phyloP scores from a whole-genome alignment of 2,797 vertebrate genomes.

The Poeciliopsis turneri region DNA sequence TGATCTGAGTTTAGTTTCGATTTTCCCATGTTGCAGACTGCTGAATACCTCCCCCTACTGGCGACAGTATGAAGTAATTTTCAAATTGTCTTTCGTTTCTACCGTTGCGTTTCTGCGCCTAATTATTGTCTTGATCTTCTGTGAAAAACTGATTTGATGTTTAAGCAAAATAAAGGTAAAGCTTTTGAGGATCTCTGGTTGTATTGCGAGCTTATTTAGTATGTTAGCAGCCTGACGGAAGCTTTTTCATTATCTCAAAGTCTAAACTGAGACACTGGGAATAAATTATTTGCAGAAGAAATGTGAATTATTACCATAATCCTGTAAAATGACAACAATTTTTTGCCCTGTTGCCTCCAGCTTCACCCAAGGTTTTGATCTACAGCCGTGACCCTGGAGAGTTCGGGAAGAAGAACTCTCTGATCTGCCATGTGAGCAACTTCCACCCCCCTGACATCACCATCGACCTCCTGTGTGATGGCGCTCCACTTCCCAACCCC shows the following conservation, averaged over 20 bases:
- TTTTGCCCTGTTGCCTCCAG: conserved; percentile 51
- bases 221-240: neutral
- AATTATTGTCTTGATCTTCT: neutral
- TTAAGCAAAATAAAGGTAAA: neutral
- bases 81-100: neutral
- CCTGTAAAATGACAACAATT: neutral
- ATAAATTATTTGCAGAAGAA: neutral
- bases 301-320: neutral
- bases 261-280: neutral
- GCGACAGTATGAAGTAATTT: neutral
- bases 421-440: conserved; percentile 83
- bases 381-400: conserved; percentile 68
- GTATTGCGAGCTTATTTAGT: neutral
- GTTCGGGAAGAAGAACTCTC: conserved; percentile 50
- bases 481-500: fast-evolving
- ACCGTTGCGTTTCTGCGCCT: neutral
- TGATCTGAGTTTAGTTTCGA: neutral
- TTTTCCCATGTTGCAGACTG: neutral
- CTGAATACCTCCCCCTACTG: neutral
- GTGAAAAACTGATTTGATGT: neutral
- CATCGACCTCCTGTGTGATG: conserved; percentile 73
- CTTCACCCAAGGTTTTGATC: conserved; percentile 73
- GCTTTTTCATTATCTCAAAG: neutral
- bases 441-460: conserved; percentile 87
- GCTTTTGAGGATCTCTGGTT: neutral